Evolutionary conservation across 2,888 invertebrate genomes (phyloP).

Genomic region (Drosophila suboccidentalis): DNA sequence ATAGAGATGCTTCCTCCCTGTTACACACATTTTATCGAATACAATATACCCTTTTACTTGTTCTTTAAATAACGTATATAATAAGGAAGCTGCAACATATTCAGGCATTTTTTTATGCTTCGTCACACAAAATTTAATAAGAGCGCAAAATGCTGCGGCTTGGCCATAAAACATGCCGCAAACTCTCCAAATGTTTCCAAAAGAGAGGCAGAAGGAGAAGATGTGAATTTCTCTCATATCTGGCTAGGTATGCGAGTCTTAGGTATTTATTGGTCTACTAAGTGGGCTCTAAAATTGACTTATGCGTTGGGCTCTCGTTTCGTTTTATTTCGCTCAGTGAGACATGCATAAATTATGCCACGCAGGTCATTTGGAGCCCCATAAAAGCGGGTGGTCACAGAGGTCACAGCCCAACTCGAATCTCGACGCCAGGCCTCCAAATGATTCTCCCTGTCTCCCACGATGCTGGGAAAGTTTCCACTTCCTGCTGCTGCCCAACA

Average conservation of each 20-base stretch:
- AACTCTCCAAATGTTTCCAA: conserved; percentile 2
- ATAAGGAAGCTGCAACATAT: conserved; percentile 49
- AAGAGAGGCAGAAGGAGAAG: neutral
- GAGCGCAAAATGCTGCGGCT: conserved; percentile 57
- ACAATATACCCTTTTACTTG: too few species aligned
- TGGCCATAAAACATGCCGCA: conserved; percentile 61
- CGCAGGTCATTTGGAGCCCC: conserved; percentile 50
- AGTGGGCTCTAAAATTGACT: conserved; percentile 81
- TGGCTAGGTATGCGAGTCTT: conserved; percentile 47
- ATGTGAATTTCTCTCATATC: conserved; percentile 12
- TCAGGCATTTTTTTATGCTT: conserved; percentile 52
- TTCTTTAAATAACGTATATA: too few species aligned
- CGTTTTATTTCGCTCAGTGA: conserved; percentile 52
- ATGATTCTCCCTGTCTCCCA: conserved; percentile 4
- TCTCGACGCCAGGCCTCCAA: conserved; percentile 11
- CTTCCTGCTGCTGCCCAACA: conserved; percentile 42
- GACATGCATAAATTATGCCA: conserved; percentile 76
- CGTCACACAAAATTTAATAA: conserved; percentile 71
- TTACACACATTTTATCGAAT: too few species aligned
- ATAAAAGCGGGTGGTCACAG: conserved; percentile 57
- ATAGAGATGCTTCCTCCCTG: too few species aligned
- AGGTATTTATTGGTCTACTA: conserved; percentile 79
- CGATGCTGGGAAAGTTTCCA: conserved; percentile 23
- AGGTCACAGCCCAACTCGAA: conserved; percentile 8
- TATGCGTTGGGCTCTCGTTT: conserved; percentile 62